A percentile compares a stretch with the other conserved stretches of the same genome.
Evolutionary conservation across 2,797 vertebrate species (phyloP).

Genomic region (Pteronotus mesoamericanus): DNA sequence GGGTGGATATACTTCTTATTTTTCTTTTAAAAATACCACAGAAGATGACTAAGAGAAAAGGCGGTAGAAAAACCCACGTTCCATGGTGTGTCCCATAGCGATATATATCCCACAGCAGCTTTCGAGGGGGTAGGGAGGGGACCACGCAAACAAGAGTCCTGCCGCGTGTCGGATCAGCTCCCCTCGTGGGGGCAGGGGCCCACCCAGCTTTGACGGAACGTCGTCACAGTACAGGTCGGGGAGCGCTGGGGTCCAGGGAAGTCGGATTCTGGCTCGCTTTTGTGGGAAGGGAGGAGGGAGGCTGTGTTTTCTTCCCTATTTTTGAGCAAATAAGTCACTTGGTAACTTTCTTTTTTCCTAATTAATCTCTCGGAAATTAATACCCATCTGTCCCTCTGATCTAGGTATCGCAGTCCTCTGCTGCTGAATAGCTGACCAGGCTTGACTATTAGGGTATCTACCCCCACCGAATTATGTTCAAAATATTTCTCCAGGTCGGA

Average conservation of each 20-base stretch:
- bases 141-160: not conserved
- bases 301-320: not conserved
- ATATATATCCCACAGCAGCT: not conserved
- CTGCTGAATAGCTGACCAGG: not conserved
- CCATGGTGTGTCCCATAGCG: not conserved
- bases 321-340: not conserved
- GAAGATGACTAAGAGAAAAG: not conserved
- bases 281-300: accelerated
- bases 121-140: not conserved
- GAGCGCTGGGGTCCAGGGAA: accelerated
- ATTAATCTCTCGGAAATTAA: not conserved
- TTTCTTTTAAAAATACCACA: slow-evolving; percentile 5
- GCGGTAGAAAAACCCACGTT: not conserved
- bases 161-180: not conserved
- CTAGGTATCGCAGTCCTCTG: not conserved
- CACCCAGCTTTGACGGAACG: not conserved
- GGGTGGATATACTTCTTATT: not conserved
- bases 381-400: not conserved
- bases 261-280: not conserved
- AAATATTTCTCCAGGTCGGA: slow-evolving; percentile 26
- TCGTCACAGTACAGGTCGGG: accelerated
- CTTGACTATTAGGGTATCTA: not conserved
- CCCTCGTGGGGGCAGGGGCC: not conserved
- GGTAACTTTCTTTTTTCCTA: not conserved
- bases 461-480: not conserved